phyloP scores from a whole-genome alignment of 2,113 vertebrate species.

The Gobius niger region DNA sequence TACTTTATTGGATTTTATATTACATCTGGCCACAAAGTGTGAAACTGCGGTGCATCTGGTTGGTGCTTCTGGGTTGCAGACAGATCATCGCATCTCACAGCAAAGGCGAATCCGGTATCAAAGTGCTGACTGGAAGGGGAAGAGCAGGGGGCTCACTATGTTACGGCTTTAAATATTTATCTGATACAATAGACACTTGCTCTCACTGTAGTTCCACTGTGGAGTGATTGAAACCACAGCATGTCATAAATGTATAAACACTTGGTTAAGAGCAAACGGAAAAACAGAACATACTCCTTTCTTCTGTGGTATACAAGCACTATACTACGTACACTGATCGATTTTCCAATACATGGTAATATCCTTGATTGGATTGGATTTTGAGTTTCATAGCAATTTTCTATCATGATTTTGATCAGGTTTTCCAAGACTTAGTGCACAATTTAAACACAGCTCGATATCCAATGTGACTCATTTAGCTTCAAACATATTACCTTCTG shows the following conservation, averaged over 20 bases:
- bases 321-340: too few species aligned
- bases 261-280: constrained; percentile 20
- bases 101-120: constrained; percentile 52
- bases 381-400: too few species aligned
- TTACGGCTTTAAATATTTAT: constrained; percentile 65
- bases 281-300: constrained; percentile 26
- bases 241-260: constrained; percentile 47
- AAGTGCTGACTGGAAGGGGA: constrained; percentile 44
- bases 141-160: constrained; percentile 51
- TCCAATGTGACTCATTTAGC: too few species aligned
- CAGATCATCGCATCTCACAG: constrained; percentile 50
- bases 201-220: constrained; percentile 47
- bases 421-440: too few species aligned
- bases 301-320: constrained; percentile 4
- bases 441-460: too few species aligned
- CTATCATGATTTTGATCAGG: too few species aligned
- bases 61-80: constrained; percentile 45
- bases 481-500: too few species aligned
- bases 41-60: constrained; percentile 38
- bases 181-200: constrained; percentile 57
- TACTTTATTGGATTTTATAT: constrained; percentile 57
- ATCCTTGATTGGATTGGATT: too few species aligned
- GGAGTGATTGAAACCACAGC: constrained; percentile 54
- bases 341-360: too few species aligned
- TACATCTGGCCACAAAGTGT: constrained; percentile 50